Percentiles rank a stretch among this genome's conserved stretches.
Evolutionary conservation across 2,888 invertebrate genomes (phyloP).

Genomic region (Melieria picta): DNA sequence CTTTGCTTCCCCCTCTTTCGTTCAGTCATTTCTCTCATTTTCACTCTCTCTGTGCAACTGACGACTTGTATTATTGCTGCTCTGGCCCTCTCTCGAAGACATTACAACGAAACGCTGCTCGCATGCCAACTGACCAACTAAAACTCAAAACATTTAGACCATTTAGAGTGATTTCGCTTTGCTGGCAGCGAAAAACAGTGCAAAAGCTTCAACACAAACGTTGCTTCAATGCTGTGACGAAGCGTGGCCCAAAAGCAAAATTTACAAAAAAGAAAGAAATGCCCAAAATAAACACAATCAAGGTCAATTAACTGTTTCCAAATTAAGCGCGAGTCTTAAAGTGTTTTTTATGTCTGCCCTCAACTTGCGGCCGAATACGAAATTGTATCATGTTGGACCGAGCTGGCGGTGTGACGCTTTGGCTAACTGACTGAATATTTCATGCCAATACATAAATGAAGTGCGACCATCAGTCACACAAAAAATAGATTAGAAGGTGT

Average conservation of each 20-base stretch:
- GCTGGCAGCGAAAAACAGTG: background rate
- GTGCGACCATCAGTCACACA: background rate
- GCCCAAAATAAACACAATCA: conserved; percentile 56
- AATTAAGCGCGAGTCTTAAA: conserved; percentile 45
- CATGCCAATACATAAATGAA: background rate
- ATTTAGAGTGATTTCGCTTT: background rate
- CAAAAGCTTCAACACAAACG: background rate
- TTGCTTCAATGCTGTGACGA: background rate
- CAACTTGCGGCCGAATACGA: background rate
- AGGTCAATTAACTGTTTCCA: conserved; percentile 63
- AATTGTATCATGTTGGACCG: background rate
- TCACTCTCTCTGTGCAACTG: too few species aligned
- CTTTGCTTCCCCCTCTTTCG: too few species aligned
- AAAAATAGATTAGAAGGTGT: conserved; percentile 15
- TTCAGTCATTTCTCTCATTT: too few species aligned
- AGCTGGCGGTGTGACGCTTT: too few species aligned
- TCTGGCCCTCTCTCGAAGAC: too few species aligned
- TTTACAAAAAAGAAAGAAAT: background rate
- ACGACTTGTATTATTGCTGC: too few species aligned
- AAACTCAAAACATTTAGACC: too few species aligned
- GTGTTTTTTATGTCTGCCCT: conserved; percentile 28
- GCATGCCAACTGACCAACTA: too few species aligned
- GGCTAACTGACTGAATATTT: background rate
- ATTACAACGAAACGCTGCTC: too few species aligned
- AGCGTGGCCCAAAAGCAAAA: background rate